Percentiles rank a stretch among this genome's conserved stretches.
Evolutionary conservation across 2,888 invertebrate genomes (phyloP).

Genomic region (Stenodema calcarata): DNA sequence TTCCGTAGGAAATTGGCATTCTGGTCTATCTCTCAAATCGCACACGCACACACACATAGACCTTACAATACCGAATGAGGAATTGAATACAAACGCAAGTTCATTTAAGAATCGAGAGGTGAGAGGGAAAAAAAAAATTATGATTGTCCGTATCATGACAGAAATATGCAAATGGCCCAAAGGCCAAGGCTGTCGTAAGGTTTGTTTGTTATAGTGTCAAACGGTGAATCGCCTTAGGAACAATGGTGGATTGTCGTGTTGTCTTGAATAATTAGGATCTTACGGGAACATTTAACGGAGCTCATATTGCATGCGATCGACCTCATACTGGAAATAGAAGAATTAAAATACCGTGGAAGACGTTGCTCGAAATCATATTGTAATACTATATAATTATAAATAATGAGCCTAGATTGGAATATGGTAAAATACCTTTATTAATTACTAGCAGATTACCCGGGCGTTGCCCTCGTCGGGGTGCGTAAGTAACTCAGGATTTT

Average conservation of each 20-base stretch:
- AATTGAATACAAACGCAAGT: neutral
- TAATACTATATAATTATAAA: too few species aligned
- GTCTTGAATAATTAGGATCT: neutral
- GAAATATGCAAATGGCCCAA: neutral
- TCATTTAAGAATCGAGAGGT: neutral
- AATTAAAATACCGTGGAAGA: too few species aligned
- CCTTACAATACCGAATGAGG: neutral
- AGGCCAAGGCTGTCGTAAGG: neutral
- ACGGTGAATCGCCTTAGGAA: neutral
- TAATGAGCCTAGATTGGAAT: neutral
- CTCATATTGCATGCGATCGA: neutral
- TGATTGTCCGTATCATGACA: neutral
- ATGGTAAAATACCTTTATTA: too few species aligned
- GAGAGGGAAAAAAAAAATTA: neutral
- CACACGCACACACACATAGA: too few species aligned
- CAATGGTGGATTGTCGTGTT: neutral
- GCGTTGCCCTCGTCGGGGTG: too few species aligned
- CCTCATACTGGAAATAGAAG: neutral
- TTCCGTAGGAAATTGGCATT: too few species aligned
- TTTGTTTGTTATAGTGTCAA: neutral
- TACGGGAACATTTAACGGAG: neutral
- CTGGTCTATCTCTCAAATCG: too few species aligned
- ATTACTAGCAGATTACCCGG: too few species aligned
- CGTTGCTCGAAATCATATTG: too few species aligned
- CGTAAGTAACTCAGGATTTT: too few species aligned